These are phyloP conservation scores for Tokudaia muenninki DNA, from an alignment of 2,797 vertebrate species.

Conservation along the genomic window DNA sequence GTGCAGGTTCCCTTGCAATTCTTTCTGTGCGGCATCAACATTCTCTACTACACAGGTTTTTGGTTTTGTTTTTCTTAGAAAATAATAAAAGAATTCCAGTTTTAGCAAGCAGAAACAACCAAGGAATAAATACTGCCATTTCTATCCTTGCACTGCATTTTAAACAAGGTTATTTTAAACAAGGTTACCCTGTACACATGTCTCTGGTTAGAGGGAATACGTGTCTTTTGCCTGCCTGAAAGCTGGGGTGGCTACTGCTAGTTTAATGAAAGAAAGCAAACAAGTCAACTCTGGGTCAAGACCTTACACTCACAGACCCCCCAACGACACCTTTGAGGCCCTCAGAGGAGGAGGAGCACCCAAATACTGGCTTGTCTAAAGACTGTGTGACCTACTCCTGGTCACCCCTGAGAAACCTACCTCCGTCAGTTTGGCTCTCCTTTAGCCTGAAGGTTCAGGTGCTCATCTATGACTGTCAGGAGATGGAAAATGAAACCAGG, in stretches of 20 bases:
- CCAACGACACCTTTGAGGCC: background rate
- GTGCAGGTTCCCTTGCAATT: background rate
- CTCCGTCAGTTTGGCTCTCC: no score
- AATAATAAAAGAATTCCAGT: background rate
- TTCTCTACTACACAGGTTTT: background rate
- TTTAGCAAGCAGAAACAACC: conserved; percentile 17
- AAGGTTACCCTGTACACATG: background rate
- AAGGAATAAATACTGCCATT: conserved; percentile 11
- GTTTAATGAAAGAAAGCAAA: background rate
- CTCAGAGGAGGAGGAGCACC: background rate
- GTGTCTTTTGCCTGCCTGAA: background rate
- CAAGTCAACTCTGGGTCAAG: background rate
- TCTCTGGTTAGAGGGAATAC: background rate
- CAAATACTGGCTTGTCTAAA: background rate
- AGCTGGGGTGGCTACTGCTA: background rate
- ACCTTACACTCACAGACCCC: background rate
- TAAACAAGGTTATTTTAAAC: background rate
- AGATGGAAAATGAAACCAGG: background rate
- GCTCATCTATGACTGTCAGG: background rate
- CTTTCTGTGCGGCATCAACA: background rate
- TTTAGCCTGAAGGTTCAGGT: background rate
- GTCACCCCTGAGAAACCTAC: background rate
- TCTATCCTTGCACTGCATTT: background rate
- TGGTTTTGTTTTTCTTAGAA: background rate
- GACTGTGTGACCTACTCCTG: background rate